phyloP scores from a whole-genome alignment of 2,113 vertebrate species.

The Geothlypis trichas region DNA sequence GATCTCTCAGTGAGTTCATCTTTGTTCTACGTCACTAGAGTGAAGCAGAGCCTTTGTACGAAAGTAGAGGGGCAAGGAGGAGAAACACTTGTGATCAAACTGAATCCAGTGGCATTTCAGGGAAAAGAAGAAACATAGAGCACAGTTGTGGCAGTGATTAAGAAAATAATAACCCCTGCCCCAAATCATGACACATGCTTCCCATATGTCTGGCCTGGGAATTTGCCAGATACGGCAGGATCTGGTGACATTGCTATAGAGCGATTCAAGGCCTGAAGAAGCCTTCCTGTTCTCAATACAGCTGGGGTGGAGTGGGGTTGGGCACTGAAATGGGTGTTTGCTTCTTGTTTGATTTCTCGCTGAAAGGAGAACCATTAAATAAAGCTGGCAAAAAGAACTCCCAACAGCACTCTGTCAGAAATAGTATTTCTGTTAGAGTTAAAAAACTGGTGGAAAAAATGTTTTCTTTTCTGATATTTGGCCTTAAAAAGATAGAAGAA shows the following conservation, averaged over 20 bases:
- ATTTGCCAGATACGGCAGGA: conserved; percentile 37
- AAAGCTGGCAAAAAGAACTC: background rate
- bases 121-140: background rate
- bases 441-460: background rate
- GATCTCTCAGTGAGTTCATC: background rate
- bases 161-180: conserved; percentile 70
- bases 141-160: conserved; percentile 62
- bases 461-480: background rate
- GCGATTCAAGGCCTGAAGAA: conserved; percentile 5
- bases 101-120: conserved; percentile 52
- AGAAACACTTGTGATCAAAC: conserved; percentile 52
- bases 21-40: background rate
- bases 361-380: conserved; percentile 3
- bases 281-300: background rate
- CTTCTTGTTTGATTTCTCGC: conserved; percentile 8
- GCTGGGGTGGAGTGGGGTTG: background rate
- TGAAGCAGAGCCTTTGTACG: conserved; percentile 10
- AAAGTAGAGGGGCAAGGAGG: conserved; percentile 35
- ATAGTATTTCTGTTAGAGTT: background rate
- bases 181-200: conserved; percentile 65
- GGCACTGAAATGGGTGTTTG: conserved; percentile 12
- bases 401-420: background rate
- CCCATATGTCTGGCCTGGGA: conserved; percentile 69
- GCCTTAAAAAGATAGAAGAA: conserved; percentile 19
- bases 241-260: conserved; percentile 38